Percentiles rank a stretch among this genome's conserved stretches.
phyloP scores from a whole-genome alignment of 2,113 vertebrate genomes.

The Charina bottae region DNA sequence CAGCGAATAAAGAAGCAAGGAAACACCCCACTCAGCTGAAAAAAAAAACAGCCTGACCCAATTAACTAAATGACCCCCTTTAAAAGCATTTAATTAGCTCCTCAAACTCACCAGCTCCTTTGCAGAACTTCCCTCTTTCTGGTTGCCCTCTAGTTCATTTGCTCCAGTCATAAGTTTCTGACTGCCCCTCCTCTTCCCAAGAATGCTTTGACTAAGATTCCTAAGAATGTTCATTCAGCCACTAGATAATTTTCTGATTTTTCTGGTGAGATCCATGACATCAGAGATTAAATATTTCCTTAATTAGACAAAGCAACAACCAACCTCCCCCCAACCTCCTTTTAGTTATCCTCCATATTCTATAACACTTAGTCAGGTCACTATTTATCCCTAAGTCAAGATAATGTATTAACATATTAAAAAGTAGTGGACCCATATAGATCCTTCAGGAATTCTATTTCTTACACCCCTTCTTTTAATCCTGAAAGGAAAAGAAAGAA shows the following conservation, averaged over 20 bases:
- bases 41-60: not conserved
- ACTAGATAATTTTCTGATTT: not conserved
- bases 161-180: not conserved
- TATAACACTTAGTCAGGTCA: not conserved
- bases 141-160: not conserved
- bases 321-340: not conserved
- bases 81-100: not conserved
- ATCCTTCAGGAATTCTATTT: too few species aligned
- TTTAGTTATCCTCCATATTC: not conserved
- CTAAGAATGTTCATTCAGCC: not conserved
- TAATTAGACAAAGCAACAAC: not conserved
- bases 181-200: not conserved
- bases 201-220: not conserved
- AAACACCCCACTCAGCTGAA: not conserved
- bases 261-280: not conserved
- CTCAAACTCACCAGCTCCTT: not conserved
- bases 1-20: not conserved
- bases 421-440: too few species aligned
- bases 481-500: too few species aligned
- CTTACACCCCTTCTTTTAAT: too few species aligned
- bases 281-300: not conserved
- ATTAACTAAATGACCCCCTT: not conserved
- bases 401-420: too few species aligned
- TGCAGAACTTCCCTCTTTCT: not conserved
- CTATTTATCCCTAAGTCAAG: too few species aligned